phyloP scores from a whole-genome alignment of 2,797 vertebrate species.

The Mus caroli region DNA sequence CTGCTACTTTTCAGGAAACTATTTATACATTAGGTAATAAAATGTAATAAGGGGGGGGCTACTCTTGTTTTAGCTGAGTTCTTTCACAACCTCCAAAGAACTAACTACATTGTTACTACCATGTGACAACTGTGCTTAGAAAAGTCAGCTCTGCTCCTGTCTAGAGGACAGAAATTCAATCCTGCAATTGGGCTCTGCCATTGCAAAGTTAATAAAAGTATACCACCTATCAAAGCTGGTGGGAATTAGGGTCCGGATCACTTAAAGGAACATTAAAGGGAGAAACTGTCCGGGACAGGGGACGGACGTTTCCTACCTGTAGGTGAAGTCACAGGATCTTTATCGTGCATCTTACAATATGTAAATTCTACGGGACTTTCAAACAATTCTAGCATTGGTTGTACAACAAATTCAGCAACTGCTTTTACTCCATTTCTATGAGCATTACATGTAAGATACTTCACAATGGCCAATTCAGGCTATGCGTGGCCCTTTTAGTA shows the following conservation, averaged over 20 bases:
- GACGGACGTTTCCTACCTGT: constrained; percentile 40
- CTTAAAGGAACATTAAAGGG: constrained; percentile 43
- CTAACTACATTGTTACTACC: neutral
- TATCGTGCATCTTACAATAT: neutral
- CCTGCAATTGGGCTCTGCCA: constrained; percentile 9
- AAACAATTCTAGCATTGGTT: neutral
- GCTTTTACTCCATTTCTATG: neutral
- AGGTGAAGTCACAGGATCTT: neutral
- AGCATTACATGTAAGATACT: constrained; percentile 33
- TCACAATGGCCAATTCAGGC: neutral
- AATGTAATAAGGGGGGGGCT: neutral
- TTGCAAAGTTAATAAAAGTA: constrained; percentile 68
- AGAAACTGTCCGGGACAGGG: constrained; percentile 9
- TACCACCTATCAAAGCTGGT: constrained; percentile 60
- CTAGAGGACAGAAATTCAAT: constrained; percentile 37
- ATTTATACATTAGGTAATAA: neutral
- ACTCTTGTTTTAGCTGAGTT: neutral
- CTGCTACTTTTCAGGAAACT: constrained; percentile 29
- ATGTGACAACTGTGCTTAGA: constrained; percentile 10
- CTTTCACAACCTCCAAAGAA: constrained; percentile 57
- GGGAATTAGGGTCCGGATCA: constrained; percentile 30
- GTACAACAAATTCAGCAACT: constrained; percentile 40
- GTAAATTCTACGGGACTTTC: neutral
- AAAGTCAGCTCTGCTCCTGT: constrained; percentile 29
- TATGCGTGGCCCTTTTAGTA: neutral